These are phyloP conservation scores for Entomyzon cyanotis DNA, from an alignment of 2,113 vertebrate species.

Conservation along the genomic window DNA sequence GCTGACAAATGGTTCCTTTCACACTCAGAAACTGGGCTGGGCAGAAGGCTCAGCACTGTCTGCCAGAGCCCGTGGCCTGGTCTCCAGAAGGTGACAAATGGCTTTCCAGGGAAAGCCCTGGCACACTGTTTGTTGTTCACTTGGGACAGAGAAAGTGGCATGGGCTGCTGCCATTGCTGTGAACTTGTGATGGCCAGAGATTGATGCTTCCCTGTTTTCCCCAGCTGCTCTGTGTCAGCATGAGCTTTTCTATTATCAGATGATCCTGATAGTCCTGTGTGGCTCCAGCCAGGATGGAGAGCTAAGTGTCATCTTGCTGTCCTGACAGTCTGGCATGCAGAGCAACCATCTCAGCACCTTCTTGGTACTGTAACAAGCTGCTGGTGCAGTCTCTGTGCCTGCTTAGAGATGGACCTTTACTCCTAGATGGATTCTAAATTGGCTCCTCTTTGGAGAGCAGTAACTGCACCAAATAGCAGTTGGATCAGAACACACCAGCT, in stretches of 20 bases:
- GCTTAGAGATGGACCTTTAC: background rate
- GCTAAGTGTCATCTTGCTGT: background rate
- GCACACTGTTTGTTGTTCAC: background rate
- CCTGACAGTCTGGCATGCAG: background rate
- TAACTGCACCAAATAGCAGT: background rate
- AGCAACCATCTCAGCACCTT: background rate
- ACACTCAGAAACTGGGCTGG: background rate
- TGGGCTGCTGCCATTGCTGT: background rate
- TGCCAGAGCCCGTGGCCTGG: background rate
- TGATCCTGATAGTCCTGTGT: background rate
- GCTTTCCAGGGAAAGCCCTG: background rate
- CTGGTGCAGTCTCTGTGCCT: background rate
- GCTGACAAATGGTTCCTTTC: background rate
- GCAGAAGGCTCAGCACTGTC: background rate
- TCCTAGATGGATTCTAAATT: background rate
- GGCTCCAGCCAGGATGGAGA: background rate
- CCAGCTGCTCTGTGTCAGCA: rapidly evolving
- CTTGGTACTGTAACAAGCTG: background rate
- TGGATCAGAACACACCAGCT: background rate
- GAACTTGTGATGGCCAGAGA: background rate
- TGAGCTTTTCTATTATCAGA: background rate
- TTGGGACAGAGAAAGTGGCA: background rate
- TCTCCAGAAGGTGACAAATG: background rate
- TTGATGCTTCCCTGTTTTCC: background rate
- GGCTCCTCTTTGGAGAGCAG: background rate